These are phyloP conservation scores for Bos indicus DNA, from an alignment of 2,113 vertebrate genomes.

Conservation along the genomic window DNA sequence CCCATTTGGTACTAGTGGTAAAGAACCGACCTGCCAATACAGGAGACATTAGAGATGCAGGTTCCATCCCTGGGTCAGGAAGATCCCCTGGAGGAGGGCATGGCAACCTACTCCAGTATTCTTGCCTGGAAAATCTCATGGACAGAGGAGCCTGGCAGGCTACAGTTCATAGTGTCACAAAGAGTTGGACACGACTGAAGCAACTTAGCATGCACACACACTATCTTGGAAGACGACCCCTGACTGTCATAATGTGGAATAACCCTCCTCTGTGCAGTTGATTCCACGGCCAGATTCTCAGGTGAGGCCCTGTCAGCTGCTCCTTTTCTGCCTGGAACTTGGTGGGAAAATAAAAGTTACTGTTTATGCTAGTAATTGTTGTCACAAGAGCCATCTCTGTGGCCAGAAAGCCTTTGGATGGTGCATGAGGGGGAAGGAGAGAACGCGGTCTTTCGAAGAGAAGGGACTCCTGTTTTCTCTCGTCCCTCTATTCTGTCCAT, in stretches of 20 bases:
- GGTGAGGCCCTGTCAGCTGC: background rate
- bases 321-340: background rate
- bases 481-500: background rate
- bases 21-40: background rate
- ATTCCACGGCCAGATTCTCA: background rate
- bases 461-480: background rate
- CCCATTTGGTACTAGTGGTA: background rate
- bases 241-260: background rate
- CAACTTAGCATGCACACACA: background rate
- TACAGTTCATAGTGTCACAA: background rate
- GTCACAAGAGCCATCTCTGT: background rate
- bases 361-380: background rate
- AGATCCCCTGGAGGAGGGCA: background rate
- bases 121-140: background rate
- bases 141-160: background rate
- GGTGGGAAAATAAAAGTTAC: accelerated
- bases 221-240: background rate
- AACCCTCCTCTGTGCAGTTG: background rate
- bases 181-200: background rate
- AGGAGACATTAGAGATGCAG: background rate
- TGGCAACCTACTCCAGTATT: background rate
- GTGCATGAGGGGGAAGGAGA: background rate
- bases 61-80: background rate
- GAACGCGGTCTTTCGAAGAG: background rate
- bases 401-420: background rate